These are phyloP conservation scores for Netelia inedita DNA, from an alignment of 2,888 invertebrate species.

Conservation along the genomic window DNA sequence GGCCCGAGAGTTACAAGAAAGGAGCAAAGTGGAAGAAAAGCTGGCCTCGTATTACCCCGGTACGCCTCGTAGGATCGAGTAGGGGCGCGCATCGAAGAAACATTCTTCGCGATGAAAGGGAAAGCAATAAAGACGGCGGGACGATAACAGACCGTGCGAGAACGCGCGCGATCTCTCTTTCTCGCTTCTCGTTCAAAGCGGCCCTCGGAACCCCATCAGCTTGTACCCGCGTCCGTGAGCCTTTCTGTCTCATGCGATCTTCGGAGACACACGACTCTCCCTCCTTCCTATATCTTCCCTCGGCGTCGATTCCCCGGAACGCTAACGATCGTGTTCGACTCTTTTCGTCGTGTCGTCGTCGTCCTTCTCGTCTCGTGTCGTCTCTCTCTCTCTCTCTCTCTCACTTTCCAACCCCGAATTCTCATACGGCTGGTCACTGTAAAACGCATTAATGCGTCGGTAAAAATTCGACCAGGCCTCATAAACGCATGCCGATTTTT, in stretches of 20 bases:
- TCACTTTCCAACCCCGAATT: neutral
- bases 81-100: constrained; percentile 31
- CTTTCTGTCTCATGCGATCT: constrained; percentile 28
- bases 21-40: constrained; percentile 6
- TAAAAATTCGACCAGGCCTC: constrained; percentile 63
- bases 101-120: constrained; percentile 67
- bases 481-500: constrained; percentile 65
- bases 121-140: constrained; percentile 63
- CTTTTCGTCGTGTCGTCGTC: constrained; percentile 24
- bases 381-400: neutral
- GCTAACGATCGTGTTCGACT: constrained; percentile 60
- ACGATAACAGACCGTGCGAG: constrained; percentile 37
- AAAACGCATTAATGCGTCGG: constrained; percentile 59
- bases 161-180: constrained; percentile 16
- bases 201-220: neutral
- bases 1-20: constrained; percentile 3
- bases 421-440: constrained; percentile 15
- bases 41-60: constrained; percentile 12
- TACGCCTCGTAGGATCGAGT: neutral
- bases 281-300: constrained; percentile 24
- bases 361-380: neutral
- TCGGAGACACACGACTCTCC: constrained; percentile 5
- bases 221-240: neutral
- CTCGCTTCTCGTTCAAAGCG: constrained; percentile 31
- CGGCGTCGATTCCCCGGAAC: constrained; percentile 36